A percentile compares a stretch with the other conserved stretches of the same genome.
Evolutionary conservation across 2,113 vertebrate genomes (phyloP).

Genomic region (Octodon degus): DNA sequence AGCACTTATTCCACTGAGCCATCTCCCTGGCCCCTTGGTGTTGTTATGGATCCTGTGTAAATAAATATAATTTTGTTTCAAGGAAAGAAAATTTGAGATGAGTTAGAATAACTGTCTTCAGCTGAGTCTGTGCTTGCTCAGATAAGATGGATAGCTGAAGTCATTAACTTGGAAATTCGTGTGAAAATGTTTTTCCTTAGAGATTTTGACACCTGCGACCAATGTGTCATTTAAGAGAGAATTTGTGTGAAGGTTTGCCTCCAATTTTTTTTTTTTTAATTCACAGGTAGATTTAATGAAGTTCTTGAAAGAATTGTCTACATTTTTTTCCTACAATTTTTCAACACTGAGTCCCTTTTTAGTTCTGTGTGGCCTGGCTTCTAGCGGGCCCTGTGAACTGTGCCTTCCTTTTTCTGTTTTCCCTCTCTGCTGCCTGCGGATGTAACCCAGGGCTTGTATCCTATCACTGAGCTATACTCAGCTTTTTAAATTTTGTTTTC

Average conservation of each 20-base stretch:
- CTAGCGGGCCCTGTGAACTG: neutral
- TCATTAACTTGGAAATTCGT: slow-evolving; percentile 19
- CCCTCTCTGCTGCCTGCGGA: neutral
- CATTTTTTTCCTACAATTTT: neutral
- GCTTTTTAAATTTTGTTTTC: neutral
- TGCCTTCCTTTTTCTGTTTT: neutral
- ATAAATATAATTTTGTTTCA: slow-evolving; percentile 22
- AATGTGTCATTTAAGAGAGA: neutral
- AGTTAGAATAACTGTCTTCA: slow-evolving; percentile 17
- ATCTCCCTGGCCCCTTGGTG: too few species aligned
- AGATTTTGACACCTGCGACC: neutral
- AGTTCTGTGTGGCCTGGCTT: neutral
- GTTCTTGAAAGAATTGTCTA: neutral
- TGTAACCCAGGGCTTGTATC: neutral
- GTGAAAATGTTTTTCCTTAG: neutral
- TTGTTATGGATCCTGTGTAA: neutral
- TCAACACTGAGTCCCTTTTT: neutral
- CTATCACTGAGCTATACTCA: neutral
- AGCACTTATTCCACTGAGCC: too few species aligned
- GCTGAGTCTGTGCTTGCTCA: neutral
- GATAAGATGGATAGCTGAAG: neutral
- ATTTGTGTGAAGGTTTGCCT: neutral
- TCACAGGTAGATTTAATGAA: neutral
- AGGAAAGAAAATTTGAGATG: slow-evolving; percentile 29
- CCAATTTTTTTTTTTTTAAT: neutral